A percentile compares a stretch with the other conserved stretches of the same genome.
Evolutionary conservation across 2,797 vertebrate genomes (phyloP).

Genomic region (Eremophila alpestris): DNA sequence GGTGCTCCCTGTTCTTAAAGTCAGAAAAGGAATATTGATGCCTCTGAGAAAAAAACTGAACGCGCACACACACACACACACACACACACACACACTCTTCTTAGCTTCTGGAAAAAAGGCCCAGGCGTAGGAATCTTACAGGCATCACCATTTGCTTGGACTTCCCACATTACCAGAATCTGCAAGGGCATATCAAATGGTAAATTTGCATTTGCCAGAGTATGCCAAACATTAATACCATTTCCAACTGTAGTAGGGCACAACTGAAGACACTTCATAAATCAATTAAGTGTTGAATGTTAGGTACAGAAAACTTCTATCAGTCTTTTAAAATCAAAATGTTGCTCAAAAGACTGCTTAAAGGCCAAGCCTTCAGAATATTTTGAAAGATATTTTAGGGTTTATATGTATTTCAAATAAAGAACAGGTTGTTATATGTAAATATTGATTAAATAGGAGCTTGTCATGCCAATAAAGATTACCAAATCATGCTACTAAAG

Average conservation of each 20-base stretch:
- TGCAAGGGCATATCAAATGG: not conserved
- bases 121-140: not conserved
- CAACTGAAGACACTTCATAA: not conserved
- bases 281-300: not conserved
- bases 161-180: not conserved
- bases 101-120: not conserved
- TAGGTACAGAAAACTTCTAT: not conserved
- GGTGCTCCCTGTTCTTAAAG: not conserved
- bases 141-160: not conserved
- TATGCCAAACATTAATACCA: not conserved
- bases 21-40: not conserved
- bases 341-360: not conserved
- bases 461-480: not conserved
- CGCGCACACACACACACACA: accelerated
- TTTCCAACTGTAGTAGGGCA: not conserved
- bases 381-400: not conserved
- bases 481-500: not conserved
- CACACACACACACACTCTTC: not conserved
- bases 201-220: not conserved
- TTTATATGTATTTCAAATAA: not conserved
- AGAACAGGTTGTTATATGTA: not conserved
- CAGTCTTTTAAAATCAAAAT: not conserved
- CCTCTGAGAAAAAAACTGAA: not conserved
- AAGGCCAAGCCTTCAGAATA: not conserved
- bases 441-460: not conserved